Evolutionary conservation across 2,888 invertebrate genomes (phyloP), one percentile per base, ranked within the genome.

Genomic region (Cryptocephalus primarius): DNA sequence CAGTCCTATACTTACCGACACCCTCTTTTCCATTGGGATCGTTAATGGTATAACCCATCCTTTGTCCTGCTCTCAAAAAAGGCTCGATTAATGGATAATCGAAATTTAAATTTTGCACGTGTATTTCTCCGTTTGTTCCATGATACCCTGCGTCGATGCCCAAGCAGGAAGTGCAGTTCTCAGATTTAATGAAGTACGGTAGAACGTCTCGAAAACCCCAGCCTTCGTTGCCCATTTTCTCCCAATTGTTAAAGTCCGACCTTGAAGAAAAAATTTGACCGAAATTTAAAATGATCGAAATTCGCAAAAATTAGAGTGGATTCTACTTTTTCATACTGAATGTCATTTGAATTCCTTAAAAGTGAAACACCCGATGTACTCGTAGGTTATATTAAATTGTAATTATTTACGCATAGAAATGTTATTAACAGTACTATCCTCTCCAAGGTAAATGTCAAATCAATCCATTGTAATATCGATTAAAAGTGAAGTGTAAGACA

Each of bases 221-320:
- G 1, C 89, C 89, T 1, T 38, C 39, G 41, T 52, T 52, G 0
- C 90, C 91, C 64, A 82, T 72, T 31, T 68, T 69, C n/a, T 76
- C 81, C 92, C 92, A 92, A 44, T 77, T 74, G 62, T 93, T 85
- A 63, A 84, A 93, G 71, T 92, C 91, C 13, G 48, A 39, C 11
- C 51, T 51, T 33, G 1, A 46, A 46, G 41, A 14, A 4, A 14
- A 9, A 8, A 12, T 42, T 42, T 8, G 8, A 8, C n/a, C n/a
- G 39, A 6, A 6, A 36, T 4, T 36, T 12, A 36, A 36, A 12
- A 36, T 11, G n/a, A n/a, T 12, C 3, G 11, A 36, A 36, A 36
- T 36, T 2, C 6, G 38, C 12, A 36, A 6, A 36, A 12, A n/a
- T 36, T 40, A 8, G 6, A n/a, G n/a, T 4, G 40, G 12, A 10